A percentile compares a stretch with the other conserved stretches of the same genome.
These are phyloP conservation scores for Neuroterus valhalla DNA, from an alignment of 1,140 invertebrate genomes.

Conservation along the genomic window DNA sequence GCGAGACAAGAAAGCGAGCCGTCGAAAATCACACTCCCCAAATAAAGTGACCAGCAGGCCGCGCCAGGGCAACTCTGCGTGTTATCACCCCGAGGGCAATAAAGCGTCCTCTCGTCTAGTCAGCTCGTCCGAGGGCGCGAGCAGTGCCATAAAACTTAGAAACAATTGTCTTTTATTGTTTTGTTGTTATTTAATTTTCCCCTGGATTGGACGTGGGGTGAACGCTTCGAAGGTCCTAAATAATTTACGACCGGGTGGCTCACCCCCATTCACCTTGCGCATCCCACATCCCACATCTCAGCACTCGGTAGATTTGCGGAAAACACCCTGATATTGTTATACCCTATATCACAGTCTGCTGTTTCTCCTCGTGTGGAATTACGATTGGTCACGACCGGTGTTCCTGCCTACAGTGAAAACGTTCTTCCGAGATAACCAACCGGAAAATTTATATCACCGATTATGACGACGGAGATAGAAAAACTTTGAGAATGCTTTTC, in stretches of 20 bases:
- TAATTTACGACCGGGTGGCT: constrained; percentile 68
- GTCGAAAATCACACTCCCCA: constrained; percentile 63
- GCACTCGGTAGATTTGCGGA: constrained; percentile 49
- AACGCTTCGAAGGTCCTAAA: constrained; percentile 63
- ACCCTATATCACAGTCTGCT: constrained; percentile 1
- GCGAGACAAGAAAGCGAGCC: constrained; percentile 30
- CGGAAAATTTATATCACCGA: constrained; percentile 27
- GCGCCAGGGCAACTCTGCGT: constrained; percentile 50
- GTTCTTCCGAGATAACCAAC: constrained; percentile 21
- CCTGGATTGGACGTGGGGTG: constrained; percentile 38
- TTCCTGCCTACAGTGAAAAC: neutral
- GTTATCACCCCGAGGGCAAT: constrained; percentile 56
- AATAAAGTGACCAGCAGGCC: constrained; percentile 71
- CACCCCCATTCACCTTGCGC: neutral
- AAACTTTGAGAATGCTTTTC: constrained; percentile 12
- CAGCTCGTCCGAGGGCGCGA: constrained; percentile 51
- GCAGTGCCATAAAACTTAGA: constrained; percentile 68
- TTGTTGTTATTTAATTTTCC: constrained; percentile 72
- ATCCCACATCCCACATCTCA: neutral
- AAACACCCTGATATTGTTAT: constrained; percentile 42
- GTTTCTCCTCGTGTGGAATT: neutral
- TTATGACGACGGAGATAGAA: constrained; percentile 17
- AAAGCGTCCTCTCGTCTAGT: constrained; percentile 64
- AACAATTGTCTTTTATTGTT: constrained; percentile 73
- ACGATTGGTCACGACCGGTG: constrained; percentile 15